Conservation (phyloP, 2,888 invertebrate species). For the Thecocarcelia acutangulata region DNA sequence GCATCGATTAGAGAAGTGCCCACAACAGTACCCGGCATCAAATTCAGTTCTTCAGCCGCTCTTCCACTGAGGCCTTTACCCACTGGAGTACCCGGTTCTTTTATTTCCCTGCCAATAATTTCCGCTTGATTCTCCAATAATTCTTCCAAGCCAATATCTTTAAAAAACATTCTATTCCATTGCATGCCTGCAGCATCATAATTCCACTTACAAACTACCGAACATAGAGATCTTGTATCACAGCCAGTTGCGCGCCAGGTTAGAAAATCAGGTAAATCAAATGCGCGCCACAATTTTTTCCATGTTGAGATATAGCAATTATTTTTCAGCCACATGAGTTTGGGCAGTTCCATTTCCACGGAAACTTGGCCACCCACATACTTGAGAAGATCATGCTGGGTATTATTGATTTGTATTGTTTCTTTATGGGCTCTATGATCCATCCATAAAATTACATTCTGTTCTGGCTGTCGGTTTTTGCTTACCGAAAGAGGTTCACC, state of each 20-base stretch:
- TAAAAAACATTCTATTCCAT: conserved; percentile 90
- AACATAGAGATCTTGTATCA: conserved; percentile 92
- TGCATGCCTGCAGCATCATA: conserved; percentile 86
- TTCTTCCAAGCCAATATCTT: conserved; percentile 88
- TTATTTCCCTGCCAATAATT: conserved; percentile 86
- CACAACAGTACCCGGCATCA: conserved; percentile 88
- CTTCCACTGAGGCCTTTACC: conserved; percentile 83
- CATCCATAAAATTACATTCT: conserved; percentile 95
- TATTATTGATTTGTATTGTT: conserved; percentile 89
- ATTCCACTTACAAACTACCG: conserved; percentile 97
- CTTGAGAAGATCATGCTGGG: conserved; percentile 88
- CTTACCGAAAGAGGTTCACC: conserved; percentile 88
- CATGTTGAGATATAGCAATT: conserved; percentile 86
- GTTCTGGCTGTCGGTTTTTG: conserved; percentile 85
- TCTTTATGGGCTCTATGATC: conserved; percentile 93
- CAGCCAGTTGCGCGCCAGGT: conserved; percentile 95
- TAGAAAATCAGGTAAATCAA: conserved; percentile 96
- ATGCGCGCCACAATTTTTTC: conserved; percentile 88
- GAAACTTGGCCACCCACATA: conserved; percentile 96
- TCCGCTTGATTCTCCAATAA: conserved; percentile 85
- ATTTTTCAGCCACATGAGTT: conserved; percentile 94
- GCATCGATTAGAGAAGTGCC: conserved; percentile 96
- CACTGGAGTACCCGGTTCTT: conserved; percentile 88
- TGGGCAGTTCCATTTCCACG: conserved; percentile 98
- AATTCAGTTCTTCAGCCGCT: conserved; percentile 87